These are phyloP conservation scores for Chelonus formosanus DNA, from an alignment of 2,888 invertebrate genomes.

Conservation along the genomic window DNA sequence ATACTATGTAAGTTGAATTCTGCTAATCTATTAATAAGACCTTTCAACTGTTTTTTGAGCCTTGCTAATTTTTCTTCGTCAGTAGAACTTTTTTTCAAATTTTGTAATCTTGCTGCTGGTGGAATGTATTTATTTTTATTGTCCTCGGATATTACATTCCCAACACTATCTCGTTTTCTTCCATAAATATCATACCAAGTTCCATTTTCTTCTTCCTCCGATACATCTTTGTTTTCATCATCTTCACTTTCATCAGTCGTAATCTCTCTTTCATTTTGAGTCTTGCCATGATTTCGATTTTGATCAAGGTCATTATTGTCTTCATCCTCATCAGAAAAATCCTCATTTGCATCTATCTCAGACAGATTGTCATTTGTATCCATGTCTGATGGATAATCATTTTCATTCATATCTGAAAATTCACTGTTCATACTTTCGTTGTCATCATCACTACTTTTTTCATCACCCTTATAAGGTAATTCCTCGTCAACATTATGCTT, in stretches of 20 bases:
- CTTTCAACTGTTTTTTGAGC: conserved; percentile 85
- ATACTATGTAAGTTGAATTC: conserved; percentile 90
- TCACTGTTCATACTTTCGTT: too few species aligned
- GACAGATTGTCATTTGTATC: too few species aligned
- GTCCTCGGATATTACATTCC: conserved; percentile 74
- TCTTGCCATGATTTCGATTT: conserved; percentile 45
- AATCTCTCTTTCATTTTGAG: conserved; percentile 36
- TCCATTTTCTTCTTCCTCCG: conserved; percentile 31
- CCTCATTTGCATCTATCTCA: neutral
- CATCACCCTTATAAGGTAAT: conserved; percentile 72
- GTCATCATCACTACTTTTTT: conserved; percentile 57
- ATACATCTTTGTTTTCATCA: neutral
- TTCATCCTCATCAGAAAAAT: conserved; percentile 39
- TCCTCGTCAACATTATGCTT: conserved; percentile 53
- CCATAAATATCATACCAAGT: conserved; percentile 95
- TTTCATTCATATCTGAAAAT: too few species aligned
- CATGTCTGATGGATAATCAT: too few species aligned
- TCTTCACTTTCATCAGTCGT: conserved; percentile 38
- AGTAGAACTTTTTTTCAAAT: conserved; percentile 60
- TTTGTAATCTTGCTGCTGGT: conserved; percentile 78
- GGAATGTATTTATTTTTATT: conserved; percentile 78
- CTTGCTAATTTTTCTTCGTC: conserved; percentile 72
- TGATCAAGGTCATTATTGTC: conserved; percentile 33
- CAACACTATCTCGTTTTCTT: conserved; percentile 80
- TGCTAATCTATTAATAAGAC: conserved; percentile 84